phyloP scores from a whole-genome alignment of 2,797 vertebrate species.

The Chiloscyllium punctatum region DNA sequence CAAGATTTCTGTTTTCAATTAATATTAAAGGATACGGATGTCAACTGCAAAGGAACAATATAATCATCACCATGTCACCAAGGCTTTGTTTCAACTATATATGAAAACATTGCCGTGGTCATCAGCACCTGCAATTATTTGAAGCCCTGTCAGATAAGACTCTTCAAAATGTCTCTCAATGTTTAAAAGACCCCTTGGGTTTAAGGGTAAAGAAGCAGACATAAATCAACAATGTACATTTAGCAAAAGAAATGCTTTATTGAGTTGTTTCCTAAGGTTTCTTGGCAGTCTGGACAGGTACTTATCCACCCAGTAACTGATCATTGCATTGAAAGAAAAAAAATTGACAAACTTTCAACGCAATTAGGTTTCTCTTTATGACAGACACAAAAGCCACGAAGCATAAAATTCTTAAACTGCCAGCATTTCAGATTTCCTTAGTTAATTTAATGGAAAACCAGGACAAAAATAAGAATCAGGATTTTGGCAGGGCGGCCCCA shows the following conservation, averaged over 20 bases:
- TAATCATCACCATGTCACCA: constrained; percentile 57
- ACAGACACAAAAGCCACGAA: not conserved
- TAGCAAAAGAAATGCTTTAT: not conserved
- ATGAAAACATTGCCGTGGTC: constrained; percentile 61
- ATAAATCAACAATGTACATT: not conserved
- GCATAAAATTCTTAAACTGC: not conserved
- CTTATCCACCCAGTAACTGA: no score
- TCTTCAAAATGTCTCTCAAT: constrained; percentile 55
- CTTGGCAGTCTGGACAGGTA: not conserved
- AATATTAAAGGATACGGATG: constrained; percentile 61
- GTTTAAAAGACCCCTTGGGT: not conserved
- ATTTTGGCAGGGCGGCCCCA: not conserved
- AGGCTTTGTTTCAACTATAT: constrained; percentile 52
- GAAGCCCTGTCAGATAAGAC: constrained; percentile 63
- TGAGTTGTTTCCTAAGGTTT: not conserved
- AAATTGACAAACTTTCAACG: not conserved
- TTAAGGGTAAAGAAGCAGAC: not conserved
- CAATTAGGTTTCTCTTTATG: not conserved
- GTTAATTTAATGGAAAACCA: not conserved
- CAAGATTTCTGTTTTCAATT: constrained; percentile 52
- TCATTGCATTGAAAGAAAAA: not conserved
- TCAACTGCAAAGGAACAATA: constrained; percentile 55
- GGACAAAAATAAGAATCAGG: not conserved
- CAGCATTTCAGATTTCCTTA: not conserved
- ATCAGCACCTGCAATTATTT: constrained; percentile 58